These are phyloP conservation scores for Microcebus lehilahytsara DNA, from an alignment of 2,113 vertebrate genomes.

Conservation along the genomic window DNA sequence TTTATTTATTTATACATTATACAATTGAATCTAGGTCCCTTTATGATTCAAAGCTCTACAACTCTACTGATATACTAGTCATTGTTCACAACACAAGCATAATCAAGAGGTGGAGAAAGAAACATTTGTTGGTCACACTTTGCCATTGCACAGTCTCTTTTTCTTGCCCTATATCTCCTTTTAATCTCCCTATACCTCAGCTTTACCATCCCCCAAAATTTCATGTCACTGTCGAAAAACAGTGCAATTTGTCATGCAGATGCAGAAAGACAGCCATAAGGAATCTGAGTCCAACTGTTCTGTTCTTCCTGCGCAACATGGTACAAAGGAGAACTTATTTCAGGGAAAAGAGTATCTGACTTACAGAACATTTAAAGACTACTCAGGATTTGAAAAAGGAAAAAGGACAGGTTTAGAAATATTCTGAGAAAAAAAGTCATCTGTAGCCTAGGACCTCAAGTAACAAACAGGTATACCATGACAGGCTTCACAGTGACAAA, in stretches of 20 bases:
- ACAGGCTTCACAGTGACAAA: not conserved
- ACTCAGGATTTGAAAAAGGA: not conserved
- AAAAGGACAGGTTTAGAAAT: not conserved
- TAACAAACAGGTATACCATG: not conserved
- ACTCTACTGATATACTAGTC: not conserved
- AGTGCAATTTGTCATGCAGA: not conserved
- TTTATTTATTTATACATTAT: not conserved
- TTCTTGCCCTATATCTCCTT: not conserved
- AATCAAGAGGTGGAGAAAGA: not conserved
- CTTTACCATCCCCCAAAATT: not conserved
- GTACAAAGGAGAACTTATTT: constrained; percentile 29
- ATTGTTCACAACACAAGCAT: not conserved
- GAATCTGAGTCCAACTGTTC: not conserved
- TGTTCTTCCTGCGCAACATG: not conserved
- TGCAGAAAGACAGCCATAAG: not conserved
- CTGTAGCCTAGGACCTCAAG: not conserved
- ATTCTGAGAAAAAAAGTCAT: not conserved
- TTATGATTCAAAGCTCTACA: constrained; percentile 21
- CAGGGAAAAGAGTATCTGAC: not conserved
- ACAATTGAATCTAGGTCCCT: not conserved
- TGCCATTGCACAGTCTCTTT: not conserved
- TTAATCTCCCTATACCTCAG: not conserved
- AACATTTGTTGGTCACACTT: not conserved
- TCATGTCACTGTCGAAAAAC: not conserved
- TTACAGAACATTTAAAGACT: not conserved